Evolutionary conservation across 1,140 invertebrate species (phyloP).

Genomic region (Helicoverpa zea): DNA sequence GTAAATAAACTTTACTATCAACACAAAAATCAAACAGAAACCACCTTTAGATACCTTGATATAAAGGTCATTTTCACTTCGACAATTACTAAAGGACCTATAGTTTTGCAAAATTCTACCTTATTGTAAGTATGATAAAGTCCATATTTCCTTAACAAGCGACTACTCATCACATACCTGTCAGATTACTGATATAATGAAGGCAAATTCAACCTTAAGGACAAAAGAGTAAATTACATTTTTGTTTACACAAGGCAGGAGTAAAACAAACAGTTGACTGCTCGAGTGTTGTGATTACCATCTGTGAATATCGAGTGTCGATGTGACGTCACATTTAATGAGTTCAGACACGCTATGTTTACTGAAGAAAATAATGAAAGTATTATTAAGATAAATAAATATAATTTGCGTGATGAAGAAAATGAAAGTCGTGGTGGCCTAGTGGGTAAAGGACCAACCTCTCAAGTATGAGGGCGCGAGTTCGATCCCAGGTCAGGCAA

Average conservation of each 20-base stretch:
- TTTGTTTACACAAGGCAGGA: not conserved
- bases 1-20: slow-evolving; percentile 3
- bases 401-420: too few species aligned
- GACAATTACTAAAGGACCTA: too few species aligned
- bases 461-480: too few species aligned
- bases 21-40: not conserved
- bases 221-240: not conserved
- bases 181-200: not conserved
- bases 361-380: not conserved
- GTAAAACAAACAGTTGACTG: slow-evolving; percentile 1
- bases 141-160: not conserved
- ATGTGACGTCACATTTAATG: not conserved
- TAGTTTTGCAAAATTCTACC: not conserved
- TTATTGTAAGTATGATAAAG: not conserved
- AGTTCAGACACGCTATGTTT: not conserved
- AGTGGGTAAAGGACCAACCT: too few species aligned
- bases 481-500: too few species aligned
- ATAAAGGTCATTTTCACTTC: too few species aligned
- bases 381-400: not conserved
- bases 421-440: too few species aligned
- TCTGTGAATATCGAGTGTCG: not conserved
- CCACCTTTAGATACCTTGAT: too few species aligned
- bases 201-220: not conserved
- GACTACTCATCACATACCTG: too few species aligned
- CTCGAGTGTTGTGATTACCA: not conserved